These are phyloP conservation scores for Listronotus oregonensis DNA, from an alignment of 1,140 invertebrate genomes.

Conservation along the genomic window DNA sequence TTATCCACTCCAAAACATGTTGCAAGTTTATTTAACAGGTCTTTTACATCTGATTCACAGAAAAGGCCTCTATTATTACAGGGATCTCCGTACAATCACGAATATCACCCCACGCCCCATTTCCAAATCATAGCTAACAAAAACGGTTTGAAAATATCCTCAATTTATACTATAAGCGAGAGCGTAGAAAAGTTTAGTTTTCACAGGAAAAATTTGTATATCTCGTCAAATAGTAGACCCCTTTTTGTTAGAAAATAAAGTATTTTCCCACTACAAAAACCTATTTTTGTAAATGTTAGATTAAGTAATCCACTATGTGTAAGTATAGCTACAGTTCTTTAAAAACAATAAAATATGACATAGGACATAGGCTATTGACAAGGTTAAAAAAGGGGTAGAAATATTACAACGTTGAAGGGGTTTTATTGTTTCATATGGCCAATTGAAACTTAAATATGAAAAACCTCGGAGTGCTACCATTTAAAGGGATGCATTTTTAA, in stretches of 20 bases:
- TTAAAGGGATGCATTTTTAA: too few species aligned
- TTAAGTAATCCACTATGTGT: neutral
- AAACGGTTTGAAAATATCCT: constrained; percentile 60
- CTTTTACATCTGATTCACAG: constrained; percentile 52
- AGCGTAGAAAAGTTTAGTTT: constrained; percentile 53
- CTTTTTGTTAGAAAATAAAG: constrained; percentile 54
- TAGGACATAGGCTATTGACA: too few species aligned
- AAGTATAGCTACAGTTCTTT: too few species aligned
- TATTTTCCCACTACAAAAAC: constrained; percentile 36
- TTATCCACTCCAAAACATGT: constrained; percentile 54
- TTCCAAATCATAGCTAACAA: constrained; percentile 61
- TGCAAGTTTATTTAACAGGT: constrained; percentile 47
- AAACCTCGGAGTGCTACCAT: too few species aligned
- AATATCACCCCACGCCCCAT: constrained; percentile 51
- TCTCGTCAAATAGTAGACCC: constrained; percentile 55
- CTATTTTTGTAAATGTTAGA: constrained; percentile 52
- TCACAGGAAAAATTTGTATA: constrained; percentile 53
- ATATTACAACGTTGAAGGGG: too few species aligned
- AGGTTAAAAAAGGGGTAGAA: too few species aligned
- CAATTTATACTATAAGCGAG: constrained; percentile 57
- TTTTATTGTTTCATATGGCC: too few species aligned
- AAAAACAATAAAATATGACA: too few species aligned
- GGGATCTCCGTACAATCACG: constrained; percentile 38
- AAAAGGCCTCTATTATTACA: constrained; percentile 52
- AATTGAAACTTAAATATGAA: too few species aligned